Conservation (phyloP, 2,888 invertebrate species). For the Napeogenes sylphis region DNA sequence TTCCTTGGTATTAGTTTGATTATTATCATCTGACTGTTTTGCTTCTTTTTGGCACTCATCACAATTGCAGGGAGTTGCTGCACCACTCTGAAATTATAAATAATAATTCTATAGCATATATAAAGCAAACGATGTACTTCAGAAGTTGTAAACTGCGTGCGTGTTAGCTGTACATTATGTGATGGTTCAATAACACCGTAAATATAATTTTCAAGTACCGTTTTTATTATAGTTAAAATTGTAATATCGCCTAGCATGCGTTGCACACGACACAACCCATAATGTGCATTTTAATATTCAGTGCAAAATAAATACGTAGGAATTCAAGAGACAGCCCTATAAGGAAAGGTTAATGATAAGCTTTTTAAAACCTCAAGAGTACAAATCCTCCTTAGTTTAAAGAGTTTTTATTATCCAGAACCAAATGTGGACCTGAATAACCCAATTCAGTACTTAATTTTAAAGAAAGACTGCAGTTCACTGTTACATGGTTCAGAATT, state of each 20-base stretch:
- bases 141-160: slow-evolving; percentile 18
- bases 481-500: slow-evolving; percentile 34
- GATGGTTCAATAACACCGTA: slow-evolving; percentile 8
- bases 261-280: not conserved
- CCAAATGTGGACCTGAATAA: too few species aligned
- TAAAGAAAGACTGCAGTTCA: slow-evolving; percentile 12
- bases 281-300: slow-evolving; percentile 5
- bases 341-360: too few species aligned
- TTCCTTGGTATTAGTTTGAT: slow-evolving; percentile 40
- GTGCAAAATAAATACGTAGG: not conserved
- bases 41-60: slow-evolving; percentile 62
- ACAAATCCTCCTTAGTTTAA: too few species aligned
- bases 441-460: slow-evolving; percentile 2
- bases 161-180: slow-evolving; percentile 8
- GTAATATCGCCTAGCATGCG: not conserved
- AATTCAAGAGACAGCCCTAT: too few species aligned
- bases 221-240: slow-evolving; percentile 6
- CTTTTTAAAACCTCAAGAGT: too few species aligned
- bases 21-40: slow-evolving; percentile 32
- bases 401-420: too few species aligned
- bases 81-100: slow-evolving; percentile 62
- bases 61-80: slow-evolving; percentile 67
- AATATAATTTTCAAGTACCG: slow-evolving; percentile 5
- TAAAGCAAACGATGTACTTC: not conserved
- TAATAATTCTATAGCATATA: slow-evolving; percentile 13